These are phyloP conservation scores for Acrocyrtus sp. DNA, from an alignment of 2,888 invertebrate genomes.

Conservation along the genomic window DNA sequence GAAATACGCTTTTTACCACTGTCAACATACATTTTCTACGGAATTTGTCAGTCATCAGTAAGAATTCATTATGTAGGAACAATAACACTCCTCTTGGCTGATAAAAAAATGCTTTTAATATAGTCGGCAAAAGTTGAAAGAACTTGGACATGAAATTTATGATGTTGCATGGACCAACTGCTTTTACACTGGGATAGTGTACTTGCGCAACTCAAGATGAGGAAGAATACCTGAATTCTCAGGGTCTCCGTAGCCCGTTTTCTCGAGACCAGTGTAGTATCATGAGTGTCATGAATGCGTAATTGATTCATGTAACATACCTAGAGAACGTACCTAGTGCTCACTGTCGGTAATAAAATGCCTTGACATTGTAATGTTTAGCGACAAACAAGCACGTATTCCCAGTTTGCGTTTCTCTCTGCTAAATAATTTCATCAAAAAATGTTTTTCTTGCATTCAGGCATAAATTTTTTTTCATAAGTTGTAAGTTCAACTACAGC, in stretches of 20 bases:
- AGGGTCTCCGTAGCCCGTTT: background rate
- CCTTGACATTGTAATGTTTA: background rate
- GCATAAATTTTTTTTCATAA: too few species aligned
- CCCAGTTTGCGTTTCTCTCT: too few species aligned
- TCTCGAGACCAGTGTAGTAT: background rate
- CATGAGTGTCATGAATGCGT: constrained; percentile 21
- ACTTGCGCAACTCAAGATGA: too few species aligned
- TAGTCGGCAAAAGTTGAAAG: constrained; percentile 38
- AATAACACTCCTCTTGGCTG: background rate
- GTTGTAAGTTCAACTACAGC: too few species aligned
- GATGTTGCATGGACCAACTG: constrained; percentile 14
- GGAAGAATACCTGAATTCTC: too few species aligned
- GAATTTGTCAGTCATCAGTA: too few species aligned
- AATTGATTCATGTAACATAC: constrained; percentile 33
- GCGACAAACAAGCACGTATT: background rate
- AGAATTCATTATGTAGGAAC: background rate
- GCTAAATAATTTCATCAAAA: background rate
- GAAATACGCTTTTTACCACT: background rate
- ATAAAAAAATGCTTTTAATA: background rate
- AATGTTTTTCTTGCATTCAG: too few species aligned
- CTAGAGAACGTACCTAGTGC: too few species aligned
- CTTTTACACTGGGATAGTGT: background rate
- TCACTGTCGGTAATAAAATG: constrained; percentile 20
- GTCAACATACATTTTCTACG: background rate
- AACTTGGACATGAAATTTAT: constrained; percentile 25